Evolutionary conservation across 53 echinoderm and acorn worm genomes (phyloP).

Genomic region (Echinarachnius parma): DNA sequence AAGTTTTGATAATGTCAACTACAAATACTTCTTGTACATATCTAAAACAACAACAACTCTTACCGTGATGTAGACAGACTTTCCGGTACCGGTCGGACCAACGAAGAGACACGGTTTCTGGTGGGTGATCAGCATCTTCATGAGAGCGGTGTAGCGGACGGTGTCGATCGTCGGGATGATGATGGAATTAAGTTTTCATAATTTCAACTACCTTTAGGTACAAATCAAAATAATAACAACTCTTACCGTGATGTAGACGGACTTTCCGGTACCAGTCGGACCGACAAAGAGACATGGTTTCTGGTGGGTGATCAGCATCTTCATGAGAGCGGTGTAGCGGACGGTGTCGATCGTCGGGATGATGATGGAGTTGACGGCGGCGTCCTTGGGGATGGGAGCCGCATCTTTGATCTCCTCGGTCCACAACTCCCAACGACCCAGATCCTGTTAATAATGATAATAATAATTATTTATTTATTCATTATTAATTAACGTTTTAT

Average conservation of each 20-base stretch:
- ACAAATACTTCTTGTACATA: too few relatives aligned
- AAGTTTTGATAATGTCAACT: too few relatives aligned
- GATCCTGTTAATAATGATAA: too few relatives aligned
- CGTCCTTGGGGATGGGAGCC: slow-evolving; percentile 78
- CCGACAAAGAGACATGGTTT: slow-evolving; percentile 97
- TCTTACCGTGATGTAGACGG: slow-evolving; percentile 93
- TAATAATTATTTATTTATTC: too few relatives aligned
- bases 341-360: slow-evolving; percentile 95
- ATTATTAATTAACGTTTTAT: too few relatives aligned
- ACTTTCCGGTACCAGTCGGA: slow-evolving; percentile 96
- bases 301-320: slow-evolving; percentile 83
- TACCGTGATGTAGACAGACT: slow-evolving; percentile 94
- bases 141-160: slow-evolving; percentile 85
- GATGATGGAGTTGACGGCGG: slow-evolving; percentile 82
- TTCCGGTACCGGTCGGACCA: slow-evolving; percentile 95
- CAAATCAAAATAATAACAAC: too few relatives aligned
- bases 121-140: slow-evolving; percentile 86
- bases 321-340: slow-evolving; percentile 88
- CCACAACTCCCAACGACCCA: slow-evolving; percentile 90
- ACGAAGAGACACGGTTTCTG: slow-evolving; percentile 95
- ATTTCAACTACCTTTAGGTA: too few relatives aligned
- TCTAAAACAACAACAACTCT: too few relatives aligned
- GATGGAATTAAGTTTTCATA: slow-evolving; percentile 86
- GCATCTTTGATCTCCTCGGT: slow-evolving; percentile 88
- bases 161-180: slow-evolving; percentile 95